Percentiles rank a stretch among this genome's conserved stretches.
Conservation (phyloP, 2,113 vertebrate species). For the Gobiocypris rarus region DNA sequence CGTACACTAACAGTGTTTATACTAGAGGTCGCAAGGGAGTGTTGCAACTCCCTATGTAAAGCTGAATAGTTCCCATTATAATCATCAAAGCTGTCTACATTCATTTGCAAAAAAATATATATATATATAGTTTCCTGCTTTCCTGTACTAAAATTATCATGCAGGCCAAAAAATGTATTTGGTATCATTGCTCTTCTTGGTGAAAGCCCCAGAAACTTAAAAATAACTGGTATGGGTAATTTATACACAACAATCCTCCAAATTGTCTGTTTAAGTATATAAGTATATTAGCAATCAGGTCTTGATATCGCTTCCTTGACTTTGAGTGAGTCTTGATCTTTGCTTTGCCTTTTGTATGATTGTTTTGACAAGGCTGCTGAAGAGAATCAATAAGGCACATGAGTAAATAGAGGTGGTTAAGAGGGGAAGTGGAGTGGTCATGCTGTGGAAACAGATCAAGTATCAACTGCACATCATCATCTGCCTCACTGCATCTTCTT, state of each 20-base stretch:
- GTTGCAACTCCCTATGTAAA: too few relatives aligned
- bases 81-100: too few relatives aligned
- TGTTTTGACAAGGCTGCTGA: constrained; percentile 32
- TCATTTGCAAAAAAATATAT: too few relatives aligned
- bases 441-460: constrained; percentile 23
- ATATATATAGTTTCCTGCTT: too few relatives aligned
- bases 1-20: background rate
- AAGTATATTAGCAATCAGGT: background rate
- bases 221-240: too few relatives aligned
- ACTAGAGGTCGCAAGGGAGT: background rate
- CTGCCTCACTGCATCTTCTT: background rate
- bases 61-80: too few relatives aligned
- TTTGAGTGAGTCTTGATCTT: constrained; percentile 14
- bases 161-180: background rate
- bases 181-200: too few relatives aligned
- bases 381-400: constrained; percentile 24
- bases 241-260: background rate
- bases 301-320: constrained; percentile 11
- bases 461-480: constrained; percentile 28
- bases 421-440: constrained; percentile 14
- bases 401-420: constrained; percentile 6
- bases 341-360: constrained; percentile 15
- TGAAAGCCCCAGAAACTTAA: too few relatives aligned
- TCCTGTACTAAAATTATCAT: too few relatives aligned
- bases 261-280: background rate